Base-by-base conservation (phyloP, 2,113 vertebrate species). In the Notothenia rossii region DNA sequence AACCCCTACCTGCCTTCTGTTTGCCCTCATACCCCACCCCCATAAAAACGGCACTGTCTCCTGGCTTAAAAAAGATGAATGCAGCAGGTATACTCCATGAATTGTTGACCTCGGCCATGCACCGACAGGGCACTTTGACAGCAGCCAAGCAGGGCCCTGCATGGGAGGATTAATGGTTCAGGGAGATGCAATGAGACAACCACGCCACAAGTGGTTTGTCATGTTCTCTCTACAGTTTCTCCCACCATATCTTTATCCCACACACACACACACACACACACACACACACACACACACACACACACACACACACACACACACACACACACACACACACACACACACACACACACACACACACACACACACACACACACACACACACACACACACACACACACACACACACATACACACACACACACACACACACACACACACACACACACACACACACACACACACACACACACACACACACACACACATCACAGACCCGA, bases 141-240 rank as follows among this genome's bases (percentile, higher is more conserved):
- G 75, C 69, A 64, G 81, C 67, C 80, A 74, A 72, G 62, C 68
- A 45, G 43, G 25, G 56, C 73, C 29, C 49, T 65, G 36, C 36
- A 40, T 40, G 61, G 80, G 65, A 56, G 71, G 70, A 87, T 89
- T 89, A 82, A 89, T 89, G 81, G 83, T 81, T 77, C 80, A 77
- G 48, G 50, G 55, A 81, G 75, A 86, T 72, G 77, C 59, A 84
- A 51, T 25, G 74, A 86, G 86, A 84, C 81, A 86, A 80, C 74
- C 77, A 9, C 75, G 79, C 87, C 85, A 69, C 82, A 86, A 91
- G 86, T 85, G 84, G 87, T 90, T 92, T 93, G 83, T 92, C 89
- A 86, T 73, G 83, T 87, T 82, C 85, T 62, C 69, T 72, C 85
- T 83, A 81, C 69, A 82, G 82, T 84, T 86, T 67, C 72, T 86